Percentiles rank a stretch among this genome's conserved stretches.
Conservation (phyloP, 2,797 vertebrate genomes). For the Danionella dracula region DNA sequence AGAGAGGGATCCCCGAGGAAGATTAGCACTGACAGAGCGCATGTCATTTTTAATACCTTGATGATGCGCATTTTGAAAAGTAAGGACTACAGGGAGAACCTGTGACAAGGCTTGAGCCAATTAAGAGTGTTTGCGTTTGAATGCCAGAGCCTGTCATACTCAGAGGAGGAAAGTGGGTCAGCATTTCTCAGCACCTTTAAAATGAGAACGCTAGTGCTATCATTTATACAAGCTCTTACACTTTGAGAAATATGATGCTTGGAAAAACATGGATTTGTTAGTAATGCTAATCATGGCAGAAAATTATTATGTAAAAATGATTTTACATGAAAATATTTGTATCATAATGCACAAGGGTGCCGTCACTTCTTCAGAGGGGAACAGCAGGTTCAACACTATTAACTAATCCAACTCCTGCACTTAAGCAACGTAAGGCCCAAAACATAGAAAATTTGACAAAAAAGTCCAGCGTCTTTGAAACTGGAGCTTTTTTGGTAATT, state of each 20-base stretch:
- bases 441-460: too few relatives aligned
- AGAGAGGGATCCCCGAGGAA: constrained; percentile 18
- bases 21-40: constrained; percentile 32
- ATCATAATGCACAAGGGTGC: background rate
- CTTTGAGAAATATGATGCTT: constrained; percentile 1
- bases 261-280: background rate
- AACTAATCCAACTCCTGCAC: background rate
- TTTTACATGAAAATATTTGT: background rate
- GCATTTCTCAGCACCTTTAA: constrained; percentile 31
- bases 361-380: background rate
- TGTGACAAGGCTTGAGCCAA: constrained; percentile 59
- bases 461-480: too few relatives aligned
- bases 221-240: constrained; percentile 25
- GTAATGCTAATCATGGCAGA: background rate
- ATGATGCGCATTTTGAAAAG: constrained; percentile 46
- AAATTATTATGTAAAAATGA: constrained; percentile 24
- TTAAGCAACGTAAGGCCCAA: too few relatives aligned
- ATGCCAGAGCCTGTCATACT: constrained; percentile 46
- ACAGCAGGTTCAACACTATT: background rate
- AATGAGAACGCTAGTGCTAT: constrained; percentile 22
- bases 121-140: constrained; percentile 54
- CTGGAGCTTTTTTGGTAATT: too few relatives aligned
- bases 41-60: constrained; percentile 53
- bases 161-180: constrained; percentile 58
- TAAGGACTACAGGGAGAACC: constrained; percentile 45